Evolutionary conservation across 1,140 invertebrate genomes (phyloP).

Genomic region (Achroia grisella): DNA sequence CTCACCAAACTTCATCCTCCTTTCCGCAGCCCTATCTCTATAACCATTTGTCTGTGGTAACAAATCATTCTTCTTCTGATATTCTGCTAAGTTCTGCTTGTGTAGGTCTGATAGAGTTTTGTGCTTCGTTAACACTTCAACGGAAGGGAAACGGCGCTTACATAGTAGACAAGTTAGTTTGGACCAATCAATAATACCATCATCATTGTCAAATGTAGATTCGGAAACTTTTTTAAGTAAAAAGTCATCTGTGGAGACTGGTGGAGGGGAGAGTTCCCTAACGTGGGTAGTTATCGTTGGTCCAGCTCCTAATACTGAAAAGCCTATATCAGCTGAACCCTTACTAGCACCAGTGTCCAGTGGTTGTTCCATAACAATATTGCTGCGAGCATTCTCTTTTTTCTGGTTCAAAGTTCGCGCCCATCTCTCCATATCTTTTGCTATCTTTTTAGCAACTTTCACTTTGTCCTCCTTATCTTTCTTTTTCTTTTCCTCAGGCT

Average conservation of each 20-base stretch:
- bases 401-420: slow-evolving; percentile 98
- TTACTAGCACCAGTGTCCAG: slow-evolving; percentile 65
- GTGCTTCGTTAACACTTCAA: slow-evolving; percentile 93
- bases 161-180: slow-evolving; percentile 97
- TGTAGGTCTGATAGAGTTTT: slow-evolving; percentile 95
- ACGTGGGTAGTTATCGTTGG: slow-evolving; percentile 75
- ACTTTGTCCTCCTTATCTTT: slow-evolving; percentile 91
- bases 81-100: slow-evolving; percentile 91
- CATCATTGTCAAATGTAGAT: slow-evolving; percentile 74
- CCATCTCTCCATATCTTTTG: slow-evolving; percentile 98
- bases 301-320: slow-evolving; percentile 82
- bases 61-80: slow-evolving; percentile 69
- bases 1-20: slow-evolving; percentile 94
- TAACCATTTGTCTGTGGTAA: slow-evolving; percentile 76
- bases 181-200: slow-evolving; percentile 85
- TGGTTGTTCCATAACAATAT: slow-evolving; percentile 74
- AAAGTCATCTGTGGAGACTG: slow-evolving; percentile 72
- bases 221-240: slow-evolving; percentile 73
- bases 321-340: slow-evolving; percentile 92
- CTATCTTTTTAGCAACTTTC: slow-evolving; percentile 98
- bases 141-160: slow-evolving; percentile 94
- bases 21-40: slow-evolving; percentile 96
- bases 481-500: slow-evolving; percentile 70
- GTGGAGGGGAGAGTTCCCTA: slow-evolving; percentile 49
- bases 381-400: slow-evolving; percentile 88